A percentile compares a stretch with the other conserved stretches of the same genome.
phyloP scores from a whole-genome alignment of 2,113 vertebrate genomes.

The Alectura lathami region DNA sequence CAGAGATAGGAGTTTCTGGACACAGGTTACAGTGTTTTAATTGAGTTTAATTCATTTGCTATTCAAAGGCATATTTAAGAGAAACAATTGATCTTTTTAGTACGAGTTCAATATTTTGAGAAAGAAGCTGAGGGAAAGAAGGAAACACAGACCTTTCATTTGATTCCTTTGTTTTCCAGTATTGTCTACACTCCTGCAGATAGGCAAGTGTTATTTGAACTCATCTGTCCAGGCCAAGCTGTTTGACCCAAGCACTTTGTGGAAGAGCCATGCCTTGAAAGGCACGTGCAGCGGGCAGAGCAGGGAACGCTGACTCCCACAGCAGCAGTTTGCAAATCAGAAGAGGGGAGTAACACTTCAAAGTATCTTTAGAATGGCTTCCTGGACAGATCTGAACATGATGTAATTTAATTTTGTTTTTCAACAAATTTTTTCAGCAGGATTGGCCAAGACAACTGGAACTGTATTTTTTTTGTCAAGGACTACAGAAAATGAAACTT shows the following conservation, averaged over 20 bases:
- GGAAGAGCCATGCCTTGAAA: background rate
- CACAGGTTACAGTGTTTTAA: background rate
- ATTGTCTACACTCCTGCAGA: background rate
- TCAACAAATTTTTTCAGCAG: too few relatives aligned
- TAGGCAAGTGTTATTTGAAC: background rate
- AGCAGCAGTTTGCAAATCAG: background rate
- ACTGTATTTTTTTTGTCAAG: background rate
- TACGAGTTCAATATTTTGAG: accelerated
- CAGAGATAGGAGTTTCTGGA: background rate
- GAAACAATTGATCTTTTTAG: background rate
- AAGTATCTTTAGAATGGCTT: background rate
- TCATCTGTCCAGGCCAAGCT: background rate
- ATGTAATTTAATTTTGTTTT: background rate
- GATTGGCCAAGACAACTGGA: background rate
- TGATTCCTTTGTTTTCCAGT: background rate
- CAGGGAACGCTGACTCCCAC: background rate
- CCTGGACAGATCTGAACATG: background rate
- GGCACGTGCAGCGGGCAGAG: background rate
- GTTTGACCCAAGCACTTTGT: background rate
- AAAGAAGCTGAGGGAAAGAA: background rate
- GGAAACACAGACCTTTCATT: background rate
- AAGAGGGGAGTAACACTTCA: background rate
- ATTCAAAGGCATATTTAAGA: background rate
- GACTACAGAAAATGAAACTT: background rate
- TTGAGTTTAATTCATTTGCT: background rate